Evolutionary conservation across 2,888 invertebrate genomes (phyloP), one percentile per base, ranked within the genome.

Genomic region (Eupsilia transversa): DNA sequence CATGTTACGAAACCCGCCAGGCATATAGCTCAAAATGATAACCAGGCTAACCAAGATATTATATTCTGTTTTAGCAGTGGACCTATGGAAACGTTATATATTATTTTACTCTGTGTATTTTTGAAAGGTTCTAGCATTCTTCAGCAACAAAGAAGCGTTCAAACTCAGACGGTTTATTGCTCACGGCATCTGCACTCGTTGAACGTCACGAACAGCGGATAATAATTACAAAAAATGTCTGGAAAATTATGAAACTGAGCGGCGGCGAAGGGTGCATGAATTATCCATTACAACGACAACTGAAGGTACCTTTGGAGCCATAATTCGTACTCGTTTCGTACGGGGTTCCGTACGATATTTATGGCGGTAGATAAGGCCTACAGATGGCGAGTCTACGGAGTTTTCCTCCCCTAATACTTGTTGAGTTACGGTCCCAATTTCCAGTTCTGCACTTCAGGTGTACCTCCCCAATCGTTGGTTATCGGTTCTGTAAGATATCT

Each of bases 381-480:
- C 96, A 96, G 96, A 96, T 96, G 96, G 95, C 93, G 92, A 89
- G 89, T 90, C 90, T 88, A 89, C 90, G 91, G 93, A 95, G 93
- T 95, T 96, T 95, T 95, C 95, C 92, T 94, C 94, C 96, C 95
- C 93, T 95, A 95, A 95, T 96, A 96, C 95, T 96, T 94, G 95
- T 95, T 96, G 96, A 96, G 94, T 96, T 96, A 96, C 95, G 93
- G 94, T 94, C 94, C 94, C 96, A 96, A 96, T 96, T 96, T 96
- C 93, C 94, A 94, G 93, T 89, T 91, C 91, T 92, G 91, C 94
- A 94, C 94, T 95, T 94, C 94, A 95, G 95, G 96, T 95, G 93
- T 88, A 86, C 87, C 87, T 81, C 77, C 83, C 83, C 87, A 87
- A 89, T 90, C 87, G 89, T 89, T 87, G 77, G 79, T 80, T 87